These are phyloP conservation scores for Lasioglossum zephyrum DNA, from an alignment of 2,888 invertebrate genomes.

Conservation along the genomic window DNA sequence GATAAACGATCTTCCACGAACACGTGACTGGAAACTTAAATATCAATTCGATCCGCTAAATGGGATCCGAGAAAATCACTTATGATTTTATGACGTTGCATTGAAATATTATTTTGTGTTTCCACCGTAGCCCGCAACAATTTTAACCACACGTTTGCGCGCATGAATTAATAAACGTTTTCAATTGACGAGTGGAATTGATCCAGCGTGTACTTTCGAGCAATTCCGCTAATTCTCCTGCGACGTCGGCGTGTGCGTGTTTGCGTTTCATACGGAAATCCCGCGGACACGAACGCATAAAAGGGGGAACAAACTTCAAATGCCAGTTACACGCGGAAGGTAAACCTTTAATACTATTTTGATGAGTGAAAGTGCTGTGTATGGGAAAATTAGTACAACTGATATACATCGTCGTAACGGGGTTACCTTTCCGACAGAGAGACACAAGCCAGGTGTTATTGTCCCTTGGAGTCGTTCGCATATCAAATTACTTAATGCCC, in stretches of 20 bases:
- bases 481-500: not conserved
- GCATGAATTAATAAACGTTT: not conserved
- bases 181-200: not conserved
- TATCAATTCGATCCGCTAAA: not conserved
- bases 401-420: not conserved
- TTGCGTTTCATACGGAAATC: not conserved
- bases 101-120: not conserved
- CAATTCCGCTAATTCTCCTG: not conserved
- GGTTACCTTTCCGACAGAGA: not conserved
- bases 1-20: constrained; percentile 13
- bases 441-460: not conserved
- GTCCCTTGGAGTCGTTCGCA: not conserved
- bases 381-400: not conserved
- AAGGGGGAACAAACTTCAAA: constrained; percentile 1
- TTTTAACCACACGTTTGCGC: not conserved
- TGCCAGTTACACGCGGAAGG: constrained; percentile 8
- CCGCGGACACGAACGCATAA: not conserved
- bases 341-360: not conserved
- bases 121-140: not conserved
- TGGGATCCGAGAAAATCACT: not conserved
- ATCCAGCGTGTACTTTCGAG: not conserved
- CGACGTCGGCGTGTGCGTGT: not conserved
- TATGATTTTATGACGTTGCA: not conserved
- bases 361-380: constrained; percentile 9
- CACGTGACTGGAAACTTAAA: not conserved